Evolutionary conservation across 2,797 vertebrate species (phyloP).

Genomic region (Notolepis coatsorum): DNA sequence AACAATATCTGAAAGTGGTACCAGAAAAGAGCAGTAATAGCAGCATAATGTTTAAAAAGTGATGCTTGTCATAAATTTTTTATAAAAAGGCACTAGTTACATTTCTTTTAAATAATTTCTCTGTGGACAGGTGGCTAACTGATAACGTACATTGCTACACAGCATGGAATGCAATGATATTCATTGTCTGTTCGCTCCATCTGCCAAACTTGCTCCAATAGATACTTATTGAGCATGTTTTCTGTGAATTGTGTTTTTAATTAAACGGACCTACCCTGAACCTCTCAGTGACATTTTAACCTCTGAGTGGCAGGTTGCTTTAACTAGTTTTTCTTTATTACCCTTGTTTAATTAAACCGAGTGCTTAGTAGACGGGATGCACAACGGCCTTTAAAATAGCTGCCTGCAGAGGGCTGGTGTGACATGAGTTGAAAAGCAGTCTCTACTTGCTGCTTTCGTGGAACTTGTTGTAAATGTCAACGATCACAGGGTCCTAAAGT

Average conservation of each 20-base stretch:
- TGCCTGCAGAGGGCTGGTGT: too few relatives aligned
- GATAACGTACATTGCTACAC: neutral
- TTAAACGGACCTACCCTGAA: conserved; percentile 7
- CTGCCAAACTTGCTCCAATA: conserved; percentile 9
- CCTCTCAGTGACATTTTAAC: too few relatives aligned
- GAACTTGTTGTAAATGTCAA: too few relatives aligned
- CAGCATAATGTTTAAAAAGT: too few relatives aligned
- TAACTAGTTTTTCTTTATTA: neutral
- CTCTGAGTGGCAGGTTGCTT: too few relatives aligned
- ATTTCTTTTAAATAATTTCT: too few relatives aligned
- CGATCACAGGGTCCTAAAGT: too few relatives aligned
- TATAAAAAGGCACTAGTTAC: too few relatives aligned
- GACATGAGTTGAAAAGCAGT: neutral
- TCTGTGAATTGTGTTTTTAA: conserved; percentile 33
- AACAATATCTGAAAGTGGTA: too few relatives aligned
- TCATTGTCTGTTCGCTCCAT: conserved; percentile 17
- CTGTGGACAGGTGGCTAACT: neutral
- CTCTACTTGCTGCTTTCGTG: neutral
- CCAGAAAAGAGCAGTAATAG: too few relatives aligned
- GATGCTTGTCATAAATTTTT: too few relatives aligned
- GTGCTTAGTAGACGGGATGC: neutral
- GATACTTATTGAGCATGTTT: conserved; percentile 12
- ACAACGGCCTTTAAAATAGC: neutral
- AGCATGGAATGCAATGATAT: conserved; percentile 1
- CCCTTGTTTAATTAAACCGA: neutral